Percentiles rank a stretch among this genome's conserved stretches.
Evolutionary conservation across 2,888 invertebrate species (phyloP).

Genomic region (Scaeva pyrastri): DNA sequence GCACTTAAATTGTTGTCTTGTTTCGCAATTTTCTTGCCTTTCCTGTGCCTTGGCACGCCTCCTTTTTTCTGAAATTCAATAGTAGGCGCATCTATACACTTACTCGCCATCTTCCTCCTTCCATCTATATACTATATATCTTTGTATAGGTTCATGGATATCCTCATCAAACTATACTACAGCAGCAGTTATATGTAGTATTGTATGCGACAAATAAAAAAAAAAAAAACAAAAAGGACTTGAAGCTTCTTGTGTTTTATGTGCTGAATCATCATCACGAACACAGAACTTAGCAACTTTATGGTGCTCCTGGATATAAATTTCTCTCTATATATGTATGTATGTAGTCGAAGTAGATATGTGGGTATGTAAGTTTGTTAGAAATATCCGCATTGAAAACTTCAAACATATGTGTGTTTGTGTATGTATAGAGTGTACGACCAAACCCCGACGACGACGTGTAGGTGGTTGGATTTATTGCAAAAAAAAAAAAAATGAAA

Average conservation of each 20-base stretch:
- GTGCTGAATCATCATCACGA: conserved; percentile 67
- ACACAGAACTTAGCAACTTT: conserved; percentile 59
- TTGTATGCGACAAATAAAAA: not conserved
- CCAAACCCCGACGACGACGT: not conserved
- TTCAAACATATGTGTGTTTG: not conserved
- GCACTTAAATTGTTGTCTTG: conserved; percentile 77
- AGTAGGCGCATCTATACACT: conserved; percentile 51
- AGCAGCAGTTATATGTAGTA: conserved; percentile 33
- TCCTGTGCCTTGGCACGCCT: conserved; percentile 33
- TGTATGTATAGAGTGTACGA: not conserved
- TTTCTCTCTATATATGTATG: conserved; percentile 5
- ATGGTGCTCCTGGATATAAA: conserved; percentile 21
- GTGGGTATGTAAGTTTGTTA: not conserved
- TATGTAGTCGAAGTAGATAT: not conserved
- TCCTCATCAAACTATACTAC: conserved; percentile 62
- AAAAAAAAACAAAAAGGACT: conserved; percentile 40
- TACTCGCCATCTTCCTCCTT: no score
- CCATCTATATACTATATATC: no score
- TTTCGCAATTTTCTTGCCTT: conserved; percentile 57
- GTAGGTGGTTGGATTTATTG: conserved; percentile 29
- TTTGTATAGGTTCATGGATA: conserved; percentile 42
- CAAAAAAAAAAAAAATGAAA: conserved; percentile 24
- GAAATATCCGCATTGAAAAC: conserved; percentile 60
- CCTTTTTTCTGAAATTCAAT: conserved; percentile 47
- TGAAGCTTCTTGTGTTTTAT: conserved; percentile 64